phyloP scores from a whole-genome alignment of 2,888 invertebrate species.

The Ametastegia equiseti region DNA sequence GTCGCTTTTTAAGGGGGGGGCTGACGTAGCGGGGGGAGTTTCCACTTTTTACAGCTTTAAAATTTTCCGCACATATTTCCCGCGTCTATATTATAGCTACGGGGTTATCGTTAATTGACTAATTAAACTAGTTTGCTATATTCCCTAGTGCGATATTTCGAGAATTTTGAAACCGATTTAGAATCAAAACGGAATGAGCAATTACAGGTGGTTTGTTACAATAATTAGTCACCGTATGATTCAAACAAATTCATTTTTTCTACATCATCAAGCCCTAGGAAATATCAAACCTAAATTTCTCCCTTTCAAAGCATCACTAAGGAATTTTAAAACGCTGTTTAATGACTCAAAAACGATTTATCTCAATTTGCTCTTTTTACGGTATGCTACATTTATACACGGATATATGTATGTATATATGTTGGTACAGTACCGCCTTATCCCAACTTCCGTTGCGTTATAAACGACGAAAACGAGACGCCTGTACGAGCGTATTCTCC shows the following conservation, averaged over 20 bases:
- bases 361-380: constrained; percentile 27
- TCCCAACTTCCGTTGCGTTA: background rate
- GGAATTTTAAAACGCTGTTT: background rate
- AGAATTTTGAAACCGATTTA: background rate
- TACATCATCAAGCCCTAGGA: background rate
- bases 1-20: constrained; percentile 11
- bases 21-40: constrained; percentile 2
- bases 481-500: background rate
- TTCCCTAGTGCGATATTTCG: background rate
- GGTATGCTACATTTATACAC: background rate
- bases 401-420: constrained; percentile 12
- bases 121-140: background rate
- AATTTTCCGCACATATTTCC: constrained; percentile 22
- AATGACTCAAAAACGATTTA: constrained; percentile 28
- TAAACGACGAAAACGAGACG: constrained; percentile 12
- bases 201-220: background rate
- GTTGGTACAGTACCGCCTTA: background rate
- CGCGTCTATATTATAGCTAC: constrained; percentile 10
- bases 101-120: constrained; percentile 40
- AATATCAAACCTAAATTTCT: background rate
- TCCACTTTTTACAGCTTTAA: constrained; percentile 18
- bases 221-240: background rate
- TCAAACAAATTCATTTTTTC: background rate
- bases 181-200: background rate
- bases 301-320: background rate